Conservation (phyloP, 2,113 vertebrate genomes). For the Crotalus helleri region DNA sequence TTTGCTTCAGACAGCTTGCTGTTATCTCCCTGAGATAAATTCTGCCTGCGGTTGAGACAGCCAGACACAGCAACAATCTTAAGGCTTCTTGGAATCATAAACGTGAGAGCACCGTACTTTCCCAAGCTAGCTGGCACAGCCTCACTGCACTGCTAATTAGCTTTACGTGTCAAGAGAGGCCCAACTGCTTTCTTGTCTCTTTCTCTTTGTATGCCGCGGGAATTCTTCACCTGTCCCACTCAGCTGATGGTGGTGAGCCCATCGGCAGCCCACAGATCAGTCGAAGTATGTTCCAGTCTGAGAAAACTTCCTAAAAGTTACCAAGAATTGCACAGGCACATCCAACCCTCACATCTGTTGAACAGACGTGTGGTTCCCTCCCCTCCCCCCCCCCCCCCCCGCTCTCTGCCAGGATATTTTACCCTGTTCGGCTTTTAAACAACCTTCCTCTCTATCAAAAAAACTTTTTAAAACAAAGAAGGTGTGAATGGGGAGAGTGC, state of each 20-base stretch:
- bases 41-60: slow-evolving; percentile 7
- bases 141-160: slow-evolving; percentile 51
- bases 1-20: neutral
- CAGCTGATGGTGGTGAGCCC: neutral
- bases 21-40: slow-evolving; percentile 26
- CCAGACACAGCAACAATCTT: slow-evolving; percentile 36
- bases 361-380: neutral
- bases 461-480: neutral
- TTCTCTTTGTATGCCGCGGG: slow-evolving; percentile 11
- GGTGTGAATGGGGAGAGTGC: neutral
- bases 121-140: slow-evolving; percentile 21
- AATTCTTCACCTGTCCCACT: slow-evolving; percentile 36
- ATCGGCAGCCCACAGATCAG: neutral
- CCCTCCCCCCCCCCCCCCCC: slow-evolving; percentile 16
- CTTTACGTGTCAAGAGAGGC: slow-evolving; percentile 34
- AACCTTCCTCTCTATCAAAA: neutral
- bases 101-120: neutral
- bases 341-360: neutral
- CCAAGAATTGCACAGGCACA: neutral
- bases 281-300: slow-evolving; percentile 11
- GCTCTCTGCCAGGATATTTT: slow-evolving; percentile 17
- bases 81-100: slow-evolving; percentile 27
- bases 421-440: slow-evolving; percentile 13
- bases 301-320: neutral
- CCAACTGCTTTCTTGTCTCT: slow-evolving; percentile 5